Evolutionary conservation across 2,888 invertebrate species (phyloP).

Genomic region (Anarsia innoxiella): DNA sequence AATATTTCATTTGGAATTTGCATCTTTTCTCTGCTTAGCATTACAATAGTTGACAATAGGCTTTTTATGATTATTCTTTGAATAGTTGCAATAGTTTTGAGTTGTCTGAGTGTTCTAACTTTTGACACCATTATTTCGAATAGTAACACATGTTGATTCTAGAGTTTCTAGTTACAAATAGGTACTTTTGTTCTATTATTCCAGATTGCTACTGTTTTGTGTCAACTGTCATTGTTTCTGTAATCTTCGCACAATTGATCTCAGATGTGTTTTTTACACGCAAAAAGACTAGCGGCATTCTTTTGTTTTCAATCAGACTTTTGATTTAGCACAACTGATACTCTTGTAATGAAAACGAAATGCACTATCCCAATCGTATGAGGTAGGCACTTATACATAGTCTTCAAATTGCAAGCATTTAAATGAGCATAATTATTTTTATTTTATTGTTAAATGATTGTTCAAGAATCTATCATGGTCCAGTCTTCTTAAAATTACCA

Average conservation of each 20-base stretch:
- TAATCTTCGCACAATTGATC: constrained; percentile 8
- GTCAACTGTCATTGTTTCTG: constrained; percentile 5
- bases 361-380: too few species aligned
- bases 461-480: too few species aligned
- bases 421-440: too few species aligned
- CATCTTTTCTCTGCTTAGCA: constrained; percentile 54
- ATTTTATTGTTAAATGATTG: too few species aligned
- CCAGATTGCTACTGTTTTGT: constrained; percentile 21
- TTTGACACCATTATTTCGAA: constrained; percentile 27
- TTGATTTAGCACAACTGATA: too few species aligned
- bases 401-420: too few species aligned
- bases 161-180: constrained; percentile 36
- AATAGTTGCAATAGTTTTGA: constrained; percentile 18
- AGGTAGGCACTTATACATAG: too few species aligned
- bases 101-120: constrained; percentile 28
- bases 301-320: too few species aligned
- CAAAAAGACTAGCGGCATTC: constrained; percentile 7
- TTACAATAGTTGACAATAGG: constrained; percentile 46
- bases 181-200: constrained; percentile 27
- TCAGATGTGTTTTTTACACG: constrained; percentile 1
- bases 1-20: constrained; percentile 39
- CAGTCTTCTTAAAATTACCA: too few species aligned
- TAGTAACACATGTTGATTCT: constrained; percentile 43
- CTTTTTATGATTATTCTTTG: constrained; percentile 31
- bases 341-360: too few species aligned